These are phyloP conservation scores for Drosophila tristis DNA, from an alignment of 1,140 invertebrate species.

Conservation along the genomic window DNA sequence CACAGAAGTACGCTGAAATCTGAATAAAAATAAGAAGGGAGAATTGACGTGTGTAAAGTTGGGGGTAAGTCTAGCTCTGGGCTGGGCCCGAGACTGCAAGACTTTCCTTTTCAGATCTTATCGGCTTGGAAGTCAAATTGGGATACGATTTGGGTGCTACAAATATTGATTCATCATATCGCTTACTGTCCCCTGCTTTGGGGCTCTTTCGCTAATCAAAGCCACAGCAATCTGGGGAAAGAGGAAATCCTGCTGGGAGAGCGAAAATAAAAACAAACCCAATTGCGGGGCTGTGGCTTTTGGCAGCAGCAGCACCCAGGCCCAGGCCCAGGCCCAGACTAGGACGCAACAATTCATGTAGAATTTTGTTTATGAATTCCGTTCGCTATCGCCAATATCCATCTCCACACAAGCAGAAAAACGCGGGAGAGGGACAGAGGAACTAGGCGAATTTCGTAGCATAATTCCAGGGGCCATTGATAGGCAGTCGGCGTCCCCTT, in stretches of 20 bases:
- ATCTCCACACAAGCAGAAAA: conserved; percentile 13
- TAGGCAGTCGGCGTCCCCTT: conserved; percentile 47
- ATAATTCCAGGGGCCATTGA: conserved; percentile 59
- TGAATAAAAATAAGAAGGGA: background rate
- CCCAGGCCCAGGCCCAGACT: no score
- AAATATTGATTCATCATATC: no score
- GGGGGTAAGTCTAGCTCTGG: background rate
- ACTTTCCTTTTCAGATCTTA: background rate
- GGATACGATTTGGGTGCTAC: no score
- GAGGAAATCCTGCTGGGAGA: background rate
- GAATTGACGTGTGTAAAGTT: background rate
- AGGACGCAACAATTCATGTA: conserved; percentile 65
- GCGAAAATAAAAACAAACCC: background rate
- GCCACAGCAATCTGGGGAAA: no score
- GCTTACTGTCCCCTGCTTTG: no score
- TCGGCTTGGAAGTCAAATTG: background rate
- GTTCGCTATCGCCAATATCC: conserved; percentile 61
- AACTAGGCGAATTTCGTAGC: conserved; percentile 28
- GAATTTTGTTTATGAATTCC: conserved; percentile 70
- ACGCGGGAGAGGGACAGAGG: background rate
- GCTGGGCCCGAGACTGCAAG: no score
- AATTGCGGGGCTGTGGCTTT: no score
- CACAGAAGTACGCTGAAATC: conserved; percentile 1
- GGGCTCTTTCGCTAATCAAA: no score
- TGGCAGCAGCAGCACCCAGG: no score